Conservation (phyloP, 2,113 vertebrate genomes). For the Hepsetus odoe region DNA sequence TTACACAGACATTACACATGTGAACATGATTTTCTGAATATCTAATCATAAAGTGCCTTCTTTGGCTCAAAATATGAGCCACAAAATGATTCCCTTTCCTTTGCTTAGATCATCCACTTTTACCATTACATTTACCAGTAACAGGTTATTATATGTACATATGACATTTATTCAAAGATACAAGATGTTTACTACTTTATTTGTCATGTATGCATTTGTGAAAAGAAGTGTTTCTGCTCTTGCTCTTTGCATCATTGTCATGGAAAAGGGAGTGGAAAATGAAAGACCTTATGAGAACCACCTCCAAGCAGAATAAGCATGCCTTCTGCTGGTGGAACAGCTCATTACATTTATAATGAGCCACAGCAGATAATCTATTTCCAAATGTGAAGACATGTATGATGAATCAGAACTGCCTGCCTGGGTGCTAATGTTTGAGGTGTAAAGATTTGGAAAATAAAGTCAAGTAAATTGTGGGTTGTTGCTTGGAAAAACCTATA, state of each 20-base stretch:
- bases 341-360: background rate
- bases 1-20: background rate
- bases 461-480: no score
- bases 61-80: background rate
- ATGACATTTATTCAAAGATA: background rate
- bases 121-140: no score
- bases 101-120: background rate
- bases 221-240: background rate
- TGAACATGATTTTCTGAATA: background rate
- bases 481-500: no score
- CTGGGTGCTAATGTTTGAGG: no score
- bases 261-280: background rate
- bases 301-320: background rate
- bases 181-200: background rate
- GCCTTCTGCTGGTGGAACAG: conserved; percentile 39
- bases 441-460: no score
- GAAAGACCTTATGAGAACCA: background rate
- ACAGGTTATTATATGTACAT: background rate
- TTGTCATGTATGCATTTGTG: background rate
- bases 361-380: background rate
- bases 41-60: background rate
- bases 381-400: background rate
- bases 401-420: background rate
- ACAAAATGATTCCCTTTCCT: background rate
- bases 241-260: background rate